Evolutionary conservation across 2,113 vertebrate species (phyloP).

Genomic region (Siniperca knerii): DNA sequence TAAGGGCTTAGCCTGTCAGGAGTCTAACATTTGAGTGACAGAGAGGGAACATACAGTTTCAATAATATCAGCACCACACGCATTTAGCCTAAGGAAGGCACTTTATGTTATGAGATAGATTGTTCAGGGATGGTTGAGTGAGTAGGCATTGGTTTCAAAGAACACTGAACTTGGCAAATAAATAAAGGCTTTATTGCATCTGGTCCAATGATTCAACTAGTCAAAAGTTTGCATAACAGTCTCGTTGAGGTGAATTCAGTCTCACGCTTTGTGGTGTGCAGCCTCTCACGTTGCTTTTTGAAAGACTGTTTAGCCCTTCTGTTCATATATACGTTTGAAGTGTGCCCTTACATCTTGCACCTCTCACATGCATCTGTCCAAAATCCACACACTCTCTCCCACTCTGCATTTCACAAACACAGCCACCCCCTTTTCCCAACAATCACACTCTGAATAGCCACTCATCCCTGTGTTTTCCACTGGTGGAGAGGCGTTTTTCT

Average conservation of each 20-base stretch:
- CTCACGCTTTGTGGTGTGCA: constrained; percentile 1
- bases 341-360: constrained; percentile 22
- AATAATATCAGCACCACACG: constrained; percentile 31
- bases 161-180: not conserved
- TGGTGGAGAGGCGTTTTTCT: constrained; percentile 46
- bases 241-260: not conserved
- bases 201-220: constrained; percentile 1
- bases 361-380: constrained; percentile 28
- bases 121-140: constrained; percentile 11
- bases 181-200: constrained; percentile 15
- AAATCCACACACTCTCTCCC: constrained; percentile 44
- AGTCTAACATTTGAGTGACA: constrained; percentile 59
- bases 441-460: constrained; percentile 59
- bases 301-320: constrained; percentile 21
- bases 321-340: constrained; percentile 50
- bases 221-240: constrained; percentile 13
- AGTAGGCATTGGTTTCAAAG: constrained; percentile 22
- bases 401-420: constrained; percentile 61
- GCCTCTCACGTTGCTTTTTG: constrained; percentile 12
- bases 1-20: constrained; percentile 74
- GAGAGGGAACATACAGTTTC: constrained; percentile 37
- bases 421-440: constrained; percentile 31
- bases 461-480: constrained; percentile 58
- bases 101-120: constrained; percentile 6
- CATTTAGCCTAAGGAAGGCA: constrained; percentile 20